Base-by-base conservation (phyloP, 1,140 invertebrate species). In the Hermetia illucens region DNA sequence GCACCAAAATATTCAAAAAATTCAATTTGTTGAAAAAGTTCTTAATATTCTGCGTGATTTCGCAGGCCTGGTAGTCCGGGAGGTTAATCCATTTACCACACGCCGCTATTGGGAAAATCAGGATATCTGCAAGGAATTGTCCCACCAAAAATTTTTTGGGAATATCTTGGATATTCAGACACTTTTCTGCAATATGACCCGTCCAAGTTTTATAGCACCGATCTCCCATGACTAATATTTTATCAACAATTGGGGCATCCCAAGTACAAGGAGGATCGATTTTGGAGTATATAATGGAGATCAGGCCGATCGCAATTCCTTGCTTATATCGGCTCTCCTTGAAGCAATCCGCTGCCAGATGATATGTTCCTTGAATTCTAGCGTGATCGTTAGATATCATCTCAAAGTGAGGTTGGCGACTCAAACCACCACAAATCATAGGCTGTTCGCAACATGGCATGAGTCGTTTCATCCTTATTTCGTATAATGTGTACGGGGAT, bases 261-360 rank as follows among this genome's bases (percentile, higher is more conserved):
- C 55, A 58, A 4, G 52, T 47, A 2, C 51, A 44, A 0, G 55
- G 55, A 48, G 49, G 52, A 43, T 51, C 49, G 5, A 58, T 53
- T 36, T 53, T 55, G 20, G 53, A 45, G 1, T 50, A 48, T 20
- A 58, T 13, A n/a, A 58, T 53, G n/a, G 45, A 43, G 9, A 39
- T 41, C 1, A 58, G 44, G 5, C 36, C 50, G n/a, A 54, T 48
- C 36, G 52, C 38, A 1, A 58, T n/a, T 15, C 46, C 44, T 41
- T 48, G 44, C n/a, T 45, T 46, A 22, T 45, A 52, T 5, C 44
- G 40, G 19, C 53, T 16, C 4, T 35, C 16, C 5, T 44, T 42
- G 2, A 36, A 10, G 3, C 41, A 32, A 34, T 48, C 49, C 1
- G 49, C 34, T 0, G 50, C 43, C 1, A 58, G 36, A 42, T 58